Percentiles rank a stretch among this genome's conserved stretches.
These are phyloP conservation scores for Zoanthus sansibaricus DNA, from an alignment of 92 coral and sea anemone genomes.

Conservation along the genomic window DNA sequence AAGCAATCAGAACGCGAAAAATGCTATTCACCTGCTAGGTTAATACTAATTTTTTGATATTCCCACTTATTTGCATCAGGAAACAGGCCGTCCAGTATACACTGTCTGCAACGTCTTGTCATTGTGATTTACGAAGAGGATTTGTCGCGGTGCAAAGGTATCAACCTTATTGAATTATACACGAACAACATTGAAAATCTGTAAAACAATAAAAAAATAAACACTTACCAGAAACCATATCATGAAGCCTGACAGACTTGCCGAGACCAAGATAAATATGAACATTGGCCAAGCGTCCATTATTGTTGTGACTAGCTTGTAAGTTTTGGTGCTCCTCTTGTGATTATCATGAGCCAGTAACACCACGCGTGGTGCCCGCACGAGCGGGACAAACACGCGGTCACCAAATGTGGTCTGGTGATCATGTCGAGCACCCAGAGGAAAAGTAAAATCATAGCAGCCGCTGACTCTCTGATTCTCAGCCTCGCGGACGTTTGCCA, in stretches of 20 bases:
- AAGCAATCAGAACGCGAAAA: too few species aligned
- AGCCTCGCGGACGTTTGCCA: constrained; percentile 73
- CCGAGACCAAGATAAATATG: constrained; percentile 82
- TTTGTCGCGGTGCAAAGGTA: too few species aligned
- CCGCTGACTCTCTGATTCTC: constrained; percentile 62
- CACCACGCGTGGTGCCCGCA: constrained; percentile 91
- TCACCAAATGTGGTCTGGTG: constrained; percentile 54
- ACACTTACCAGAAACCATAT: constrained; percentile 91
- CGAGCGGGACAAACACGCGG: constrained; percentile 75
- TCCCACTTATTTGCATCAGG: too few species aligned
- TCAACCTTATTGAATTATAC: too few species aligned
- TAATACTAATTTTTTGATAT: too few species aligned
- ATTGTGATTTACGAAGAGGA: too few species aligned
- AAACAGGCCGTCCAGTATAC: too few species aligned
- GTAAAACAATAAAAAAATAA: too few species aligned
- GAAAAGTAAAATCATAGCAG: constrained; percentile 80
- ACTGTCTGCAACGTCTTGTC: too few species aligned
- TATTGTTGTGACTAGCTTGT: constrained; percentile 77
- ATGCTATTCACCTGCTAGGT: too few species aligned
- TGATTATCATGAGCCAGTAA: constrained; percentile 73
- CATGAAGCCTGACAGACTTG: constrained; percentile 88
- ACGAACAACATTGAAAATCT: too few species aligned
- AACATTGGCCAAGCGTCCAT: constrained; percentile 94
- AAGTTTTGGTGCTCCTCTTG: constrained; percentile 62
- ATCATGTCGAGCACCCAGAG: constrained; percentile 80